Evolutionary conservation across 2,113 vertebrate species (phyloP), one percentile per base, ranked within the genome.

Genomic region (Accipiter cooperii): DNA sequence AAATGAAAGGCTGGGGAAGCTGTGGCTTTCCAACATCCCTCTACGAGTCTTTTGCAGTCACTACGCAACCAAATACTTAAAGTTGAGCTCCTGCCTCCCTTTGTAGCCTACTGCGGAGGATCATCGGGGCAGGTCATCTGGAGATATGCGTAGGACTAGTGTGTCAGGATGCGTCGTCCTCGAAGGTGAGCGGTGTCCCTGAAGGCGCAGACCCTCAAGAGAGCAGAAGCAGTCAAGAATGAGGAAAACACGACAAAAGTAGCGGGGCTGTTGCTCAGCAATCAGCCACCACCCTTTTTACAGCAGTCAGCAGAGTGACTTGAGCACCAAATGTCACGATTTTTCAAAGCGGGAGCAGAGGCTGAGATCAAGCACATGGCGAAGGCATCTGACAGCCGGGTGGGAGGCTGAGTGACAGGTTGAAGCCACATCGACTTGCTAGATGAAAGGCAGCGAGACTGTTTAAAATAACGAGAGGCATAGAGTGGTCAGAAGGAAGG

Each of bases 121-220:
- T 28, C 51, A 1, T 10, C 1, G 3, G 70, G 64, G 84, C 40
- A 7, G 60, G 2, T 40, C 12, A 0, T 12, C 71, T 34, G 65
- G 84, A 57, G 75, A 1, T 1, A 0, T 0, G 69, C 3, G 4
- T 44, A 20, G 78, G 38, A 20, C 26, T 22, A 0, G n/a, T 2
- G 47, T 36, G 47, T 44, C 44, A 29, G 76, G 80, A 26, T 5
- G 25, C 78, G 3, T 12, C 14, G 0, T 17, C 61, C 36, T 19
- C 33, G 0, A 0, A 19, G 75, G 42, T 12, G 69, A 81, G 58
- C 0, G 5, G 4, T 15, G 58, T 55, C 69, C 65, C 65, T 11
- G 34, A 6, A 40, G 66, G 40, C 73, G 5, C 61, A 49, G 66
- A 29, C 61, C 73, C 61, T 61, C 51, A 0, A 29, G 71, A 81